Evolutionary conservation across 2,113 vertebrate genomes (phyloP).

Genomic region (Brachyhypopomus gauderio): DNA sequence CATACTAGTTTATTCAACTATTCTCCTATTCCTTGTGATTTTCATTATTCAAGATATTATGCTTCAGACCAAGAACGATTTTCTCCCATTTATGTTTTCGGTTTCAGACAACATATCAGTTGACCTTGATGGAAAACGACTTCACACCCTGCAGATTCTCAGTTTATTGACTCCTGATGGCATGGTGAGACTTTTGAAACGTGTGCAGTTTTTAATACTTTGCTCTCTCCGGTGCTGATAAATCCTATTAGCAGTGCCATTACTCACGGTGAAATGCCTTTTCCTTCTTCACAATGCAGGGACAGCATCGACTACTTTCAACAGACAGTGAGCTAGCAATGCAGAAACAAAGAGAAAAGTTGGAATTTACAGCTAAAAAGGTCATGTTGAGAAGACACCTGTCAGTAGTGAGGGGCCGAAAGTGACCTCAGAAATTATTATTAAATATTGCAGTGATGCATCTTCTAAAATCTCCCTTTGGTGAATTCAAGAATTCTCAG

Average conservation of each 20-base stretch:
- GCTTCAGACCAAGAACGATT: not conserved
- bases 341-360: conserved; percentile 63
- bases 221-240: conserved; percentile 42
- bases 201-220: conserved; percentile 49
- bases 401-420: conserved; percentile 42
- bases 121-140: conserved; percentile 26
- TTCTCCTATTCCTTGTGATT: not conserved
- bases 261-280: conserved; percentile 50
- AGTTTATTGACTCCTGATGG: conserved; percentile 27
- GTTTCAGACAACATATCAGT: conserved; percentile 9
- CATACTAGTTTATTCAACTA: not conserved
- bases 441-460: conserved; percentile 63
- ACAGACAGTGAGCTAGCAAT: conserved; percentile 53
- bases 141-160: conserved; percentile 32
- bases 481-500: conserved; percentile 62
- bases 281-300: conserved; percentile 44
- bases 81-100: conserved; percentile 8
- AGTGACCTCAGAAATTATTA: conserved; percentile 60
- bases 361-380: conserved; percentile 60
- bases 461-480: conserved; percentile 49
- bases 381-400: conserved; percentile 56
- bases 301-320: conserved; percentile 54
- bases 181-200: conserved; percentile 27
- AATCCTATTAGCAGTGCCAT: conserved; percentile 48
- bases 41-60: not conserved